A percentile compares a stretch with the other conserved stretches of the same genome.
These are phyloP conservation scores for Drosophila ercepeae DNA, from an alignment of 1,140 invertebrate species.

Conservation along the genomic window DNA sequence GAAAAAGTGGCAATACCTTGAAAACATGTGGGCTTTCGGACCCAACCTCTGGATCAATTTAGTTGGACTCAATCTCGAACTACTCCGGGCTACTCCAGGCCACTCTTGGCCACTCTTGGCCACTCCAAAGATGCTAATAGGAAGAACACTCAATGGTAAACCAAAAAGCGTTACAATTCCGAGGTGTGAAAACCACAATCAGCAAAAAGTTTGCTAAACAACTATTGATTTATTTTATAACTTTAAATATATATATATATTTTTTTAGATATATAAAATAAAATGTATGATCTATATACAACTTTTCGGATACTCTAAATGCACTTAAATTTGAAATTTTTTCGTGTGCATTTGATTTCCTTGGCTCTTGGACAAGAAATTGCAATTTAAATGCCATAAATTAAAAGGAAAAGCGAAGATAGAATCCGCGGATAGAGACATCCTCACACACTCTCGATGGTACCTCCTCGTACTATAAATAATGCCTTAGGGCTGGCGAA, in stretches of 20 bases:
- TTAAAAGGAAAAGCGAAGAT: slow-evolving; percentile 68
- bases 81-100: slow-evolving; percentile 8
- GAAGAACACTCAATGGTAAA: slow-evolving; percentile 53
- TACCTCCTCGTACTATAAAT: slow-evolving; percentile 52
- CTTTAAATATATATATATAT: not conserved
- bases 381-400: slow-evolving; percentile 82
- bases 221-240: not conserved
- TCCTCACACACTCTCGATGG: not conserved
- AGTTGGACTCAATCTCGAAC: not conserved
- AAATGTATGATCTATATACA: not conserved
- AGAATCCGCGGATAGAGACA: slow-evolving; percentile 25
- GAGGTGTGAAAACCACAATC: slow-evolving; percentile 64
- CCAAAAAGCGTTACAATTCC: slow-evolving; percentile 67
- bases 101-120: too few relatives aligned
- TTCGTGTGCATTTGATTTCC: slow-evolving; percentile 1
- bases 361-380: slow-evolving; percentile 64
- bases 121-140: slow-evolving; percentile 56
- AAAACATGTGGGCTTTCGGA: slow-evolving; percentile 52
- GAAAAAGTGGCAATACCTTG: slow-evolving; percentile 24
- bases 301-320: too few relatives aligned
- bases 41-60: slow-evolving; percentile 18
- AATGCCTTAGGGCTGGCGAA: slow-evolving; percentile 51
- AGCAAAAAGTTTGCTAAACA: slow-evolving; percentile 6
- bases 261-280: not conserved
- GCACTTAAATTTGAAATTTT: not conserved